phyloP scores from a whole-genome alignment of 2,888 invertebrate genomes.

The Micoletzkya japonica region DNA sequence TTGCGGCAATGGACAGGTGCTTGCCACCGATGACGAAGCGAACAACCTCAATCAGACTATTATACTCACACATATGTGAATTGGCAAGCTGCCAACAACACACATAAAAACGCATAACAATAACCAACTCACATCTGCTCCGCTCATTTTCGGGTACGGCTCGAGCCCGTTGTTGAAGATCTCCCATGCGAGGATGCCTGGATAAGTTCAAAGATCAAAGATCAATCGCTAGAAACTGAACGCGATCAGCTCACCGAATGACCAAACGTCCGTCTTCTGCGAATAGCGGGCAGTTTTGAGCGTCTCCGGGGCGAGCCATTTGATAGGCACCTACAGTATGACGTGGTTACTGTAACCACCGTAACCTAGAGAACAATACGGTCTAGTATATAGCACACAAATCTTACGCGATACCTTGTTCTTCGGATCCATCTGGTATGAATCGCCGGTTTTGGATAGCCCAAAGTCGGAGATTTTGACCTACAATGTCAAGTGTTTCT shows the following conservation, averaged over 20 bases:
- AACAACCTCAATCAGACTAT: conserved; percentile 6
- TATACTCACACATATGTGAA: background rate
- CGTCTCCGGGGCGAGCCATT: conserved; percentile 35
- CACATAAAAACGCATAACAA: background rate
- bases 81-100: background rate
- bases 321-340: conserved; percentile 27
- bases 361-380: too few relatives aligned
- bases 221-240: background rate
- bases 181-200: conserved; percentile 25
- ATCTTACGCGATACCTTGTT: background rate
- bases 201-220: background rate
- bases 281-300: conserved; percentile 22
- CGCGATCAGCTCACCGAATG: background rate
- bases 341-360: background rate
- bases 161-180: conserved; percentile 28
- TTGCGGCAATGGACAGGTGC: conserved; percentile 3
- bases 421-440: conserved; percentile 23
- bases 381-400: too few relatives aligned
- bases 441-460: conserved; percentile 28
- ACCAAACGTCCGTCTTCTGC: conserved; percentile 30
- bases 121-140: background rate
- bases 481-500: too few relatives aligned
- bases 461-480: conserved; percentile 46
- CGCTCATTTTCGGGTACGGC: conserved; percentile 20
- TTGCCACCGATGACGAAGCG: conserved; percentile 17